phyloP scores from a whole-genome alignment of 1,140 invertebrate genomes.

The Eriocheir sinensis region DNA sequence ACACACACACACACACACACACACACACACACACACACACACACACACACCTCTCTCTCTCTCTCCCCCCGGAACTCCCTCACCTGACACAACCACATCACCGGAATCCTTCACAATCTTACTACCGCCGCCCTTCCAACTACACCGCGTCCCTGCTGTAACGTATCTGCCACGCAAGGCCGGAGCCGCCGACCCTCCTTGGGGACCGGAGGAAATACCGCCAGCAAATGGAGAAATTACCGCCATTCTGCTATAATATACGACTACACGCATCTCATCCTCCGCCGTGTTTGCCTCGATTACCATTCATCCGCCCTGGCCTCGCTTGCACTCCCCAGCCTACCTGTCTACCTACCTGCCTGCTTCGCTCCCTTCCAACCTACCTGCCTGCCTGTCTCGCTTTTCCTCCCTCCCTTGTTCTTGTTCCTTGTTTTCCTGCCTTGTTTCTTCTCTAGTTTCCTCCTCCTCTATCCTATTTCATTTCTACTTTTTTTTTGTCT shows the following conservation, averaged over 20 bases:
- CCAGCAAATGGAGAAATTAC: slow-evolving; percentile 46
- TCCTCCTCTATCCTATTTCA: too few species aligned
- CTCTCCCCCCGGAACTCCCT: too few species aligned
- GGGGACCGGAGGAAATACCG: slow-evolving; percentile 33
- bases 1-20: too few species aligned
- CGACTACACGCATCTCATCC: slow-evolving; percentile 2
- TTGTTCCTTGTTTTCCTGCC: not conserved
- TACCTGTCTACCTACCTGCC: not conserved
- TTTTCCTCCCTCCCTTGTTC: not conserved
- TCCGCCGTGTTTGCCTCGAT: slow-evolving; percentile 15
- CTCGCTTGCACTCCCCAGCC: not conserved
- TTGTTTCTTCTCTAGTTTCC: too few species aligned
- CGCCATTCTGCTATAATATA: slow-evolving; percentile 44
- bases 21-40: too few species aligned
- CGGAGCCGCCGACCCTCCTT: not conserved
- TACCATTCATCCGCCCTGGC: slow-evolving; percentile 17
- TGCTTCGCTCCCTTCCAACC: not conserved
- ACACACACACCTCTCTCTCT: too few species aligned
- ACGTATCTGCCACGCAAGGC: not conserved
- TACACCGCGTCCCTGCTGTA: not conserved
- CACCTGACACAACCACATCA: slow-evolving; percentile 19
- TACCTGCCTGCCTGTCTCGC: not conserved
- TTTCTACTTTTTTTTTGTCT: too few species aligned
- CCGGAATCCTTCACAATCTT: not conserved
- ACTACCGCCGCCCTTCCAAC: not conserved